These are phyloP conservation scores for Ardeotis arabs DNA, from an alignment of 2,113 vertebrate species.

Conservation along the genomic window DNA sequence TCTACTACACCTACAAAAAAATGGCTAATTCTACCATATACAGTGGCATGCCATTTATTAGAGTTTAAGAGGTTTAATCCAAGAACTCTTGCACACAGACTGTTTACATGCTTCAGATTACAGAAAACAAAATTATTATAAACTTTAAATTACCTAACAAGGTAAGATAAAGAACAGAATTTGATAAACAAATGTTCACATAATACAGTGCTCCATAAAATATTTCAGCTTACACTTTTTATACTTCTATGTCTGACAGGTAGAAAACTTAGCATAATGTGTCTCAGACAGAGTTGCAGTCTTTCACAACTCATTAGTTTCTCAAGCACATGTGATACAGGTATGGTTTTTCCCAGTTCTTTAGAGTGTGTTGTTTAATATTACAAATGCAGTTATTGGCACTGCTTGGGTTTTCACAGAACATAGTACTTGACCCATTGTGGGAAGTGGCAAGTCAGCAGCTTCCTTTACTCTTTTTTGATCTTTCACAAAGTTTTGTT, in stretches of 20 bases:
- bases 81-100: background rate
- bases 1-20: background rate
- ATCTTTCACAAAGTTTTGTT: background rate
- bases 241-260: background rate
- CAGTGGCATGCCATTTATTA: background rate
- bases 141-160: background rate
- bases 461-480: background rate
- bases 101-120: background rate
- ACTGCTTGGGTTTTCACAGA: background rate
- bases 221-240: background rate
- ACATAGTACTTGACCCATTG: rapidly evolving
- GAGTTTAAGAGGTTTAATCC: background rate
- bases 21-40: background rate
- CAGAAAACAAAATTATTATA: background rate
- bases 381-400: rapidly evolving
- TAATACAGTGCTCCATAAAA: background rate
- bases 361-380: background rate
- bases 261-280: background rate
- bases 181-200: background rate
- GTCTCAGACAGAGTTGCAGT: background rate
- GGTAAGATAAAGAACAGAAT: background rate
- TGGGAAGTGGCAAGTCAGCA: background rate
- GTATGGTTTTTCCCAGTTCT: background rate
- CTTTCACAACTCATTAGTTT: background rate
- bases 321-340: background rate